phyloP scores from a whole-genome alignment of 2,113 vertebrate species.

The Sus scrofa region DNA sequence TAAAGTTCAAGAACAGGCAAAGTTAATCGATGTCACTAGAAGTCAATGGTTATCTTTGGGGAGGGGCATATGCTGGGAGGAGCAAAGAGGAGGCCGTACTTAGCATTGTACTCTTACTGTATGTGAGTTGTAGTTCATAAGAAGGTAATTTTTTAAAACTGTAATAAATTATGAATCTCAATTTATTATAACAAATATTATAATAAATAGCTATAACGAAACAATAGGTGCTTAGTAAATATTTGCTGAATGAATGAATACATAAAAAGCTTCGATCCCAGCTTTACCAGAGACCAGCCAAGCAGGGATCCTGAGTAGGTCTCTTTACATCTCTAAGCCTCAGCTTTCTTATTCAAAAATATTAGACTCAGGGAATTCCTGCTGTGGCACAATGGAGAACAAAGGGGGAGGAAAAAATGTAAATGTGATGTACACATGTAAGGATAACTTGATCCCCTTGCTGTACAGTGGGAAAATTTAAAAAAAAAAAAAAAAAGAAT shows the following conservation, averaged over 20 bases:
- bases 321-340: neutral
- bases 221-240: neutral
- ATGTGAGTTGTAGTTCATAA: neutral
- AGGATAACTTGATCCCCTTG: too few relatives aligned
- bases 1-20: neutral
- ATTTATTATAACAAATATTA: neutral
- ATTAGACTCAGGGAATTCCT: neutral
- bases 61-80: fast-evolving
- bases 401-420: too few relatives aligned
- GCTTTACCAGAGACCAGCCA: neutral
- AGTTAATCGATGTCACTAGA: neutral
- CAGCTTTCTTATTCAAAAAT: neutral
- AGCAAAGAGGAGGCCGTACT: neutral
- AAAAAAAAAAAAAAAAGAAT: too few relatives aligned
- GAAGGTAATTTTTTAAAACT: neutral
- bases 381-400: too few relatives aligned
- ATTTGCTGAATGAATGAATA: neutral
- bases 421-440: too few relatives aligned
- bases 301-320: too few relatives aligned
- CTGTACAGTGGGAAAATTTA: too few relatives aligned
- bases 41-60: neutral
- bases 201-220: neutral
- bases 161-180: neutral
- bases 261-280: neutral
- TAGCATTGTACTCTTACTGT: neutral